A percentile compares a stretch with the other conserved stretches of the same genome.
phyloP scores from a whole-genome alignment of 2,797 vertebrate genomes.

The Acrossocheilus wenchowensis region DNA sequence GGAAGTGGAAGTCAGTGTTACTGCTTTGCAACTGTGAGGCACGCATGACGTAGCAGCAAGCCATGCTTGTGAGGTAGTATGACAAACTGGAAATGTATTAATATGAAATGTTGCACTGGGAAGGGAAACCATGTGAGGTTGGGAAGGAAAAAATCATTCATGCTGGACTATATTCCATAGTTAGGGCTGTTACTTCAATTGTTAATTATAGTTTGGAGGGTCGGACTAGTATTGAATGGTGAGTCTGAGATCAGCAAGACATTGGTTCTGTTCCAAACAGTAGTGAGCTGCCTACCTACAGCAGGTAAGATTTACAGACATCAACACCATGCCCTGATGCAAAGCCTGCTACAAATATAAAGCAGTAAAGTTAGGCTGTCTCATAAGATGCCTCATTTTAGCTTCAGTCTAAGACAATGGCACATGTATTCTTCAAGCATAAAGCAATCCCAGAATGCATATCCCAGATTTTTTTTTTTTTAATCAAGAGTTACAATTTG shows the following conservation, averaged over 20 bases:
- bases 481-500: not conserved
- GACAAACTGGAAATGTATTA: constrained; percentile 13
- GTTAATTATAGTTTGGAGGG: not conserved
- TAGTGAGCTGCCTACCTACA: constrained; percentile 10
- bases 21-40: constrained; percentile 16
- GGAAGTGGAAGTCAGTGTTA: constrained; percentile 47
- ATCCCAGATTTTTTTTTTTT: not conserved
- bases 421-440: not conserved
- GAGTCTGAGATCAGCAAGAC: constrained; percentile 22
- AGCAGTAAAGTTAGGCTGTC: not conserved
- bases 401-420: not conserved
- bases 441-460: not conserved
- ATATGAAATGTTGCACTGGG: constrained; percentile 10
- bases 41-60: not conserved
- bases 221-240: constrained; percentile 5
- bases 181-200: constrained; percentile 8
- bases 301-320: not conserved
- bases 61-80: constrained; percentile 40
- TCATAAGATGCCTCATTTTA: constrained; percentile 1
- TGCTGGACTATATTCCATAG: not conserved
- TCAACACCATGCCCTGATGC: not conserved
- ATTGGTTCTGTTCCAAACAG: constrained; percentile 18
- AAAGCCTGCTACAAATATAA: not conserved
- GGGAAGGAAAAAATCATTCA: not conserved
- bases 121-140: constrained; percentile 22